These are phyloP conservation scores for Centropus bengalensis DNA, from an alignment of 2,113 vertebrate genomes.

Conservation along the genomic window DNA sequence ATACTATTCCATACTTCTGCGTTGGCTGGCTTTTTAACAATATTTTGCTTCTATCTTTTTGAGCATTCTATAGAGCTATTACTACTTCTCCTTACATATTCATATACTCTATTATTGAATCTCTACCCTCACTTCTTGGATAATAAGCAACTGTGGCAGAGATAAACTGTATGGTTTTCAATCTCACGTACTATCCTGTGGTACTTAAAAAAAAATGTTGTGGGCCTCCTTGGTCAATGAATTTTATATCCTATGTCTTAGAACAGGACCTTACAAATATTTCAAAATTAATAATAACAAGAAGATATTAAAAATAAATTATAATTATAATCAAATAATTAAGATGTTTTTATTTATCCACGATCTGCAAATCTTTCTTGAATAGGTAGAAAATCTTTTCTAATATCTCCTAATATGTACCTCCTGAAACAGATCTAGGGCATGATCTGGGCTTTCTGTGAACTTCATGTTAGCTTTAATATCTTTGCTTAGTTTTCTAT, in stretches of 20 bases:
- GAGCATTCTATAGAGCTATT: background rate
- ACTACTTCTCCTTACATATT: background rate
- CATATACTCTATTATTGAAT: background rate
- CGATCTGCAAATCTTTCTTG: background rate
- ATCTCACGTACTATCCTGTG: background rate
- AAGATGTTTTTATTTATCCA: background rate
- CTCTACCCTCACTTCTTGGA: background rate
- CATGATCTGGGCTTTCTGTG: background rate
- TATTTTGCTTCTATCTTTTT: background rate
- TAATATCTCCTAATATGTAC: background rate
- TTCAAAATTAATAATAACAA: background rate
- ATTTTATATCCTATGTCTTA: background rate
- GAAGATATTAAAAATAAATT: background rate
- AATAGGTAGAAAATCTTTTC: background rate
- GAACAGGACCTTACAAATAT: background rate
- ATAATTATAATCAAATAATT: background rate
- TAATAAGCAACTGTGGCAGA: background rate
- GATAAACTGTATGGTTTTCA: background rate
- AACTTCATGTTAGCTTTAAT: background rate
- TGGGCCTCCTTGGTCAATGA: background rate
- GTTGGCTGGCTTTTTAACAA: background rate
- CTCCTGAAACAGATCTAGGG: too few species aligned
- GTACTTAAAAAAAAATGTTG: background rate
- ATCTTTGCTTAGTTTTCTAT: background rate
- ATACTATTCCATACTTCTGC: background rate